Percentiles rank a stretch among this genome's conserved stretches.
Evolutionary conservation across 64 coral and sea anemone genomes (phyloP).

Genomic region (Pocillopora damicornis): DNA sequence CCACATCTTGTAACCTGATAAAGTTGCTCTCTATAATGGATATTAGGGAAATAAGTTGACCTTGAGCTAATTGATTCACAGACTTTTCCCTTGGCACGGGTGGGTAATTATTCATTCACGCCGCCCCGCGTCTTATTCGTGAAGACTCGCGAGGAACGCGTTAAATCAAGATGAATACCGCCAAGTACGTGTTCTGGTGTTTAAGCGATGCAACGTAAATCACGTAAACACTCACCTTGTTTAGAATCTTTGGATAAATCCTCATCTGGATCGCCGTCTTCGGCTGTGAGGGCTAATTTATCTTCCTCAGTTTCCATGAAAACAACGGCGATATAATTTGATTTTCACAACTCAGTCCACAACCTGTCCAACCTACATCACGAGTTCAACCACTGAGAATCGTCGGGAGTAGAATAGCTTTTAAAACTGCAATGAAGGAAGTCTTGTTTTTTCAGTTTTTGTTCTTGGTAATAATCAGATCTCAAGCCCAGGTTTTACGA

Average conservation of each 20-base stretch:
- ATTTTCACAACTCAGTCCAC: not conserved
- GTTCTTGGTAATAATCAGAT: not conserved
- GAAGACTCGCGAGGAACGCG: not conserved
- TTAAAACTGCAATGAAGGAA: not conserved
- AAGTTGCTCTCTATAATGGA: too few relatives aligned
- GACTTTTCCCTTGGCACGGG: not conserved
- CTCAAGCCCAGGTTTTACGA: not conserved
- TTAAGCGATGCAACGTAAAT: not conserved
- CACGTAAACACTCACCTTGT: not conserved
- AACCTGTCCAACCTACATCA: not conserved
- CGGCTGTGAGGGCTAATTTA: not conserved
- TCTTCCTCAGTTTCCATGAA: slow-evolving; percentile 4
- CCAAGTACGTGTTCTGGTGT: not conserved
- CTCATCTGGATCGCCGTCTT: not conserved
- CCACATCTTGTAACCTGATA: too few relatives aligned
- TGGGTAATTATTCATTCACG: not conserved
- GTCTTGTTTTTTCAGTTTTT: not conserved
- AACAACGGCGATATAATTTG: not conserved
- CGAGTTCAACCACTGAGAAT: not conserved
- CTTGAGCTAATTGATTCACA: not conserved
- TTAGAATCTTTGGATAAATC: not conserved
- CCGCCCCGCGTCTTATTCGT: not conserved
- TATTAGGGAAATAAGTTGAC: too few relatives aligned
- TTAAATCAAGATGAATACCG: not conserved
- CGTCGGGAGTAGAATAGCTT: not conserved